Percentiles rank a stretch among this genome's conserved stretches.
Evolutionary conservation across 2,113 vertebrate genomes (phyloP).

Genomic region (Haemorhous mexicanus): DNA sequence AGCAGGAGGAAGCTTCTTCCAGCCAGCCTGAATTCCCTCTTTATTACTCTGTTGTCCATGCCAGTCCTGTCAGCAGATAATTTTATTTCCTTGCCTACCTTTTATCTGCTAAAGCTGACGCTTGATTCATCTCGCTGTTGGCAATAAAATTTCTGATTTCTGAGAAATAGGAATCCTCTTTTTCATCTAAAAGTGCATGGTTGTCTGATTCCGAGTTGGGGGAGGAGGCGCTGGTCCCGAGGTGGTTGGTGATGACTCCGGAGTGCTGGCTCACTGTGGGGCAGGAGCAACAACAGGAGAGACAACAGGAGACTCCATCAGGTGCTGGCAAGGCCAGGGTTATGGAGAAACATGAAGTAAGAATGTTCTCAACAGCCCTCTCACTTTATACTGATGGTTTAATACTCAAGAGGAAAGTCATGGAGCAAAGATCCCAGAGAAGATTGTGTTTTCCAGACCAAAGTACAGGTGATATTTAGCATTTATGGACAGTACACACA

Average conservation of each 20-base stretch:
- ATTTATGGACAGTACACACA: not conserved
- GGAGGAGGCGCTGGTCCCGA: conserved; percentile 82
- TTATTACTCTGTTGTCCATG: accelerated
- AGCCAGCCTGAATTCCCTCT: not conserved
- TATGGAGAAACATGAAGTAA: not conserved
- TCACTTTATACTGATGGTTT: not conserved
- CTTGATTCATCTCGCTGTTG: conserved; percentile 93
- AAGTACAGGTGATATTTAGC: not conserved
- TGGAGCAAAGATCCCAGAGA: not conserved
- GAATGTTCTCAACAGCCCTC: not conserved
- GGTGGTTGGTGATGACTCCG: conserved; percentile 89
- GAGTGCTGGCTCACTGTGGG: conserved; percentile 93
- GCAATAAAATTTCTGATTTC: conserved; percentile 99
- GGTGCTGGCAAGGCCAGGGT: not conserved
- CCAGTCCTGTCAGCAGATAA: not conserved
- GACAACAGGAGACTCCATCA: not conserved
- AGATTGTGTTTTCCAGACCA: not conserved
- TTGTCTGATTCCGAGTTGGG: conserved; percentile 99
- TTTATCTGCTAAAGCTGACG: conserved; percentile 86
- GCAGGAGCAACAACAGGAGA: not conserved
- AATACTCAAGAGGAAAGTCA: not conserved
- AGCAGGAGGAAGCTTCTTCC: not conserved
- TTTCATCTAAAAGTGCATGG: conserved; percentile 99
- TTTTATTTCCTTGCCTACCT: conserved; percentile 73
- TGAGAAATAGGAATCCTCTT: conserved; percentile 98